Conservation (phyloP, 2,888 invertebrate species). For the Ichneumoninae sp. region DNA sequence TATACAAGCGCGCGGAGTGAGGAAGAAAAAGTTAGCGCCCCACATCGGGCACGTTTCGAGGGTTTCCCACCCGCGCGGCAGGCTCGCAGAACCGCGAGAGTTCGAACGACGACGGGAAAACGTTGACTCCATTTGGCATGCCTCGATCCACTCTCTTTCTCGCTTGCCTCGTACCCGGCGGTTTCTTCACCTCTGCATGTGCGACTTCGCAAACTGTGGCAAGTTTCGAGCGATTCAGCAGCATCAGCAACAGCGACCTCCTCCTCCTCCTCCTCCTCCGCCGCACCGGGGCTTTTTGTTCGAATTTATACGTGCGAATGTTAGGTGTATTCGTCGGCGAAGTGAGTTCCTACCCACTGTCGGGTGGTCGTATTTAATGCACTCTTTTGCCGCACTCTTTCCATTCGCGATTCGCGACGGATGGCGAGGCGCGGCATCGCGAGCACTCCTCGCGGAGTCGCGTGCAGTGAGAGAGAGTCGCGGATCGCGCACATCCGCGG, state of each 20-base stretch:
- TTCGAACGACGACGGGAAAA: slow-evolving; percentile 48
- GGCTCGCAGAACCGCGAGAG: slow-evolving; percentile 27
- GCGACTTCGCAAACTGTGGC: slow-evolving; percentile 51
- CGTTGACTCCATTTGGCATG: slow-evolving; percentile 69
- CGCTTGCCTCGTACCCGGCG: slow-evolving; percentile 11
- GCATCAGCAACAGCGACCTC: slow-evolving; percentile 10
- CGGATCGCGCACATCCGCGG: slow-evolving; percentile 16
- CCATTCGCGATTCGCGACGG: slow-evolving; percentile 14
- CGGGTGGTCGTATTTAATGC: slow-evolving; percentile 36
- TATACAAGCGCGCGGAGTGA: not conserved
- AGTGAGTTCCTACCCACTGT: slow-evolving; percentile 8
- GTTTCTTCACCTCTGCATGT: slow-evolving; percentile 48
- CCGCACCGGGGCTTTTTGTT: not conserved
- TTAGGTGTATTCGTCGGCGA: slow-evolving; percentile 1
- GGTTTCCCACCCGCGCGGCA: slow-evolving; percentile 9
- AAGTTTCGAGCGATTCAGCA: slow-evolving; percentile 48
- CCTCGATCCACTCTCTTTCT: slow-evolving; percentile 9
- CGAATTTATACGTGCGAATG: slow-evolving; percentile 12
- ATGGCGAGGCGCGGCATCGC: not conserved
- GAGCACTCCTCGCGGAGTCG: slow-evolving; percentile 1
- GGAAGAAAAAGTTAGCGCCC: slow-evolving; percentile 40
- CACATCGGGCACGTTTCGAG: slow-evolving; percentile 37
- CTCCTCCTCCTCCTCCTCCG: not conserved
- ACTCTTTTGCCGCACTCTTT: slow-evolving; percentile 25
- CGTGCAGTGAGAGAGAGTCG: not conserved